Base-by-base conservation (phyloP, 2,797 vertebrate genomes). In the Sternotherus odoratus region DNA sequence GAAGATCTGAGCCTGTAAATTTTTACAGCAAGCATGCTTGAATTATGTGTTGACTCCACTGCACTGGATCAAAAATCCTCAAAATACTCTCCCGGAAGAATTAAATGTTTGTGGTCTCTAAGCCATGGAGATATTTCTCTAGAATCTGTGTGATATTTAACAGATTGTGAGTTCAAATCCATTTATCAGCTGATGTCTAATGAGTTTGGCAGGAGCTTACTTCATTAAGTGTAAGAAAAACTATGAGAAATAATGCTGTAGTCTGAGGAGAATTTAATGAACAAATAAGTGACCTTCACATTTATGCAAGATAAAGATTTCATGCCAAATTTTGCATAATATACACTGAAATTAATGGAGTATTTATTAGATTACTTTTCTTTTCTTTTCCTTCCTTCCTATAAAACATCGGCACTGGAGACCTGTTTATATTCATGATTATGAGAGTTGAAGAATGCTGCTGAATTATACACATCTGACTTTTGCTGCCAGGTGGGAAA, bases 121-220 rank as follows among this genome's bases (percentile, higher is more conserved):
- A 97, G 92, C 85, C 91, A 85, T 95, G 92, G 93, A 97, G 94
- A 95, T 96, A 94, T 94, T 94, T 92, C 88, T 97, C 53, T 93
- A 96, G 78, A 96, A 92, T 86, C 94, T 95, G 2, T 93, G 90
- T 96, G 97, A 96, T 97, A 97, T 95, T 97, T 97, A 96, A 96
- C 96, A 98, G 95, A 97, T 95, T 97, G 95, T 86, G 85, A 94
- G 96, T 96, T 98, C 95, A 97, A 96, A 97, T 96, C 91, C 94
- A 97, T 96, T 97, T 96, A 97, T 97, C 97, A 97, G 90, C 95
- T 95, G 93, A 96, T 94, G 94, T 96, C 95, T 98, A 97, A 97
- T 97, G 97, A 97, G 93, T 95, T 96, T 97, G 93, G 92, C 90
- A 97, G 91, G 72, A 81, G 74, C 81, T 85, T 91, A 81, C 81